A percentile compares a stretch with the other conserved stretches of the same genome.
Conservation (phyloP, 2,888 invertebrate species). For the Mythimna lalbum region DNA sequence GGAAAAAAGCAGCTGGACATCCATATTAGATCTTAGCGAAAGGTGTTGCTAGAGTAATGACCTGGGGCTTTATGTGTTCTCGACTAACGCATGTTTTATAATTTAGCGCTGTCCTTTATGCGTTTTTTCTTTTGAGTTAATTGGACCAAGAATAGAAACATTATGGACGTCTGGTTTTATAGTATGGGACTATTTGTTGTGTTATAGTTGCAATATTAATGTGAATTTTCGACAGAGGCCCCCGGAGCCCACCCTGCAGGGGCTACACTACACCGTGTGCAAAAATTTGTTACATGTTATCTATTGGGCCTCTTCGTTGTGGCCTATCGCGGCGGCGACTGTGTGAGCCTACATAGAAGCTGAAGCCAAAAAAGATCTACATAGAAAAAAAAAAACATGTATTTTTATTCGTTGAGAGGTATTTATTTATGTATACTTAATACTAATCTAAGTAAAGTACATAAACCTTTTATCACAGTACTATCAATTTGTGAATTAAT, state of each 20-base stretch:
- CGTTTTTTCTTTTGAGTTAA: not conserved
- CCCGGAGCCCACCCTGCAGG: no score
- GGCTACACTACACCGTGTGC: no score
- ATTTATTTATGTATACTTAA: not conserved
- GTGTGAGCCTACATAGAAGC: no score
- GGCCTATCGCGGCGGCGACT: no score
- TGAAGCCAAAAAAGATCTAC: no score
- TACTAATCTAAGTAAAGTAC: not conserved
- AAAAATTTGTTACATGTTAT: no score
- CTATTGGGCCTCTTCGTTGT: no score
- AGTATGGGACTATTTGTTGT: not conserved
- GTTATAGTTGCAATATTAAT: not conserved
- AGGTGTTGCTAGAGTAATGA: slow-evolving; percentile 67
- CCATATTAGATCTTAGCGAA: slow-evolving; percentile 76
- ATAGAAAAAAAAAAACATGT: no score
- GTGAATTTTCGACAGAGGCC: no score
- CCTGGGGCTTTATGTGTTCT: slow-evolving; percentile 25
- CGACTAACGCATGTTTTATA: slow-evolving; percentile 19
- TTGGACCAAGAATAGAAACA: not conserved
- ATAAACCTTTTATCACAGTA: not conserved
- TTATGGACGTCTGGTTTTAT: not conserved
- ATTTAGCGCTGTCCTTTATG: not conserved
- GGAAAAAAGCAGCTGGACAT: slow-evolving; percentile 75
- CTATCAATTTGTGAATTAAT: not conserved
- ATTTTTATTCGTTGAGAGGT: not conserved